Base-by-base conservation (phyloP, 2,797 vertebrate genomes). In the Oryzias sinensis region DNA sequence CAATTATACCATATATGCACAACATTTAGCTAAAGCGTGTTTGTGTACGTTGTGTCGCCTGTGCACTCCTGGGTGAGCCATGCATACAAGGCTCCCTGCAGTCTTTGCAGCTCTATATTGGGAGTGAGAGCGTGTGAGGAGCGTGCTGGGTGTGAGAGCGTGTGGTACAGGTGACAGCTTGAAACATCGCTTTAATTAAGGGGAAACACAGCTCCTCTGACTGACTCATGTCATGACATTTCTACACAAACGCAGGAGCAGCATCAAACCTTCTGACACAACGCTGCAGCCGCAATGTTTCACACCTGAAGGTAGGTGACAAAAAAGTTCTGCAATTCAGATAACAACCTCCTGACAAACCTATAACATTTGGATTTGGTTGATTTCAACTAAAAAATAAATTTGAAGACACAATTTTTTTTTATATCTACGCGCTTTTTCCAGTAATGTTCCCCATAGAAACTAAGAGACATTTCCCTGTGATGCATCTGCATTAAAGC, bases 151-250 rank as follows among this genome's bases (percentile, higher is more conserved):
- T 46, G 44, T 15, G 24, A 58, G 54, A 27, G 20, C n/a, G 47
- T 14, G 16, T 1, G 15, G 63, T 49, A 57, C 73, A 74, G 80
- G 70, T 75, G 83, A 79, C 74, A 74, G 81, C 66, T 80, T 82
- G 76, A 82, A 78, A 82, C 70, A 83, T 84, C 68, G 62, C 72
- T 79, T 82, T 81, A 78, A 81, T 72, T 56, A 62, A 60, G 15
- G 65, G 61, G 44, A 8, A 63, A 70, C 25, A 48, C 46, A 51
- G 56, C 69, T 40, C 18, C 69, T 56, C 66, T 70, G 84, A 82
- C 77, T 77, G 79, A 81, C 79, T 84, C 4, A 70, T 68, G 70
- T 83, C 79, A 70, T 46, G 33, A 37, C 33, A 37, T 37, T 11
- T 37, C 33, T 3, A 37, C 48, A 62, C 15, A 50, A 47, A 65